Evolutionary conservation across 2,113 vertebrate genomes (phyloP).

Genomic region (Anser cygnoides): DNA sequence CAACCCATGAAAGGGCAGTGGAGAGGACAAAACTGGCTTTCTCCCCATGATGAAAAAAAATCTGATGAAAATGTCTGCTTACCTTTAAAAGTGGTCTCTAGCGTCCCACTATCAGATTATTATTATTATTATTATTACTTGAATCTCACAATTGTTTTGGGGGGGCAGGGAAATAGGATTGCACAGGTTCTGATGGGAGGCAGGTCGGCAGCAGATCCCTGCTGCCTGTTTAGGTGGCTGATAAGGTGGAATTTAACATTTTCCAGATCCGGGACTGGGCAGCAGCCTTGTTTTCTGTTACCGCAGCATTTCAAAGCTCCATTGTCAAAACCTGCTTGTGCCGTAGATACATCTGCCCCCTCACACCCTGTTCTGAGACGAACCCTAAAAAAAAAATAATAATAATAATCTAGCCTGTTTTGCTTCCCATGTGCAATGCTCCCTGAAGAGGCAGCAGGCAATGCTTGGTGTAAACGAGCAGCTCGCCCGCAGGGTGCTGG

Average conservation of each 20-base stretch:
- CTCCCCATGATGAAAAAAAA: neutral
- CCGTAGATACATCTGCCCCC: neutral
- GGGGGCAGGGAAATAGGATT: neutral
- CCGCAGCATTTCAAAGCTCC: neutral
- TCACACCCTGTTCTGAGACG: neutral
- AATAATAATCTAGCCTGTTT: rapidly evolving
- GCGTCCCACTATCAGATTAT: neutral
- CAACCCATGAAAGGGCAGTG: neutral
- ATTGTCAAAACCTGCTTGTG: neutral
- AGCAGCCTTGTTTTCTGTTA: neutral
- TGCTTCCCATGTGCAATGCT: neutral
- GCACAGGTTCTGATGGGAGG: neutral
- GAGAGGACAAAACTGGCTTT: neutral
- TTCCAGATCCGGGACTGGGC: neutral
- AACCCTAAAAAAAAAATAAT: neutral
- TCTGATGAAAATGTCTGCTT: neutral
- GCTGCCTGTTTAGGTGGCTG: slow-evolving; percentile 3
- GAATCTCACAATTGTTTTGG: neutral
- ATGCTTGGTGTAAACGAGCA: neutral
- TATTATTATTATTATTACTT: neutral
- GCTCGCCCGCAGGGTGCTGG: neutral
- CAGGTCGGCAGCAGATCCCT: slow-evolving; percentile 10
- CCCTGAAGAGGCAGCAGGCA: neutral
- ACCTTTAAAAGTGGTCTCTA: neutral
- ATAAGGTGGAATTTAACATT: slow-evolving; percentile 54